Evolutionary conservation across 2,888 invertebrate genomes (phyloP).

Genomic region (Lamellibrachia columna): DNA sequence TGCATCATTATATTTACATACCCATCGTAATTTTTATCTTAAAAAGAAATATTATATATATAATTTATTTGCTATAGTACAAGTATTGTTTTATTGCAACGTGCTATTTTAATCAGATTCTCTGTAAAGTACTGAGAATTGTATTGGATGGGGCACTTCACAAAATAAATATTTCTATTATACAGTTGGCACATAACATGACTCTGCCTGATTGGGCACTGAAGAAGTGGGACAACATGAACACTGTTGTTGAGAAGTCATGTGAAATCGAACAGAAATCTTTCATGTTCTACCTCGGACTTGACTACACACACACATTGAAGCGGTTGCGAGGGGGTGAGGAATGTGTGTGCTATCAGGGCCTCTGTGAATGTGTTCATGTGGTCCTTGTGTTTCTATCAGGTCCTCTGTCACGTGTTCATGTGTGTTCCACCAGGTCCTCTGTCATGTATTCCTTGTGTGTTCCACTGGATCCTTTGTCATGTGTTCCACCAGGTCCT

Average conservation of each 20-base stretch:
- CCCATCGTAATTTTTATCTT: conserved; percentile 27
- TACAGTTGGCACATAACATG: conserved; percentile 28
- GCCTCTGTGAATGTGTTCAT: neutral
- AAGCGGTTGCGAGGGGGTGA: neutral
- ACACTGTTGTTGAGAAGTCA: conserved; percentile 27
- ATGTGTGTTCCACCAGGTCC: neutral
- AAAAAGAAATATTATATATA: too few relatives aligned
- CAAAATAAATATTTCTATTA: neutral
- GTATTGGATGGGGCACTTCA: too few relatives aligned
- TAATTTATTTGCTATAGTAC: too few relatives aligned
- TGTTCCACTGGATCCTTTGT: neutral
- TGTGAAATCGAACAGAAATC: neutral
- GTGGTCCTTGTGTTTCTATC: neutral
- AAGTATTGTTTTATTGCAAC: too few relatives aligned
- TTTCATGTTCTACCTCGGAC: neutral
- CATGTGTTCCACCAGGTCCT: neutral
- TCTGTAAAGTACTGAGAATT: too few relatives aligned
- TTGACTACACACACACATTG: neutral
- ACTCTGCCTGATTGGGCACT: conserved; percentile 30
- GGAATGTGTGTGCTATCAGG: neutral
- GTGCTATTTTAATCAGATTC: too few relatives aligned
- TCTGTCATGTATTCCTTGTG: neutral
- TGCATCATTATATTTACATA: neutral
- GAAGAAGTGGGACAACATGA: conserved; percentile 18
- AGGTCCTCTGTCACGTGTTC: neutral